These are phyloP conservation scores for Tautogolabrus adspersus DNA, from an alignment of 2,113 vertebrate genomes.

Conservation along the genomic window DNA sequence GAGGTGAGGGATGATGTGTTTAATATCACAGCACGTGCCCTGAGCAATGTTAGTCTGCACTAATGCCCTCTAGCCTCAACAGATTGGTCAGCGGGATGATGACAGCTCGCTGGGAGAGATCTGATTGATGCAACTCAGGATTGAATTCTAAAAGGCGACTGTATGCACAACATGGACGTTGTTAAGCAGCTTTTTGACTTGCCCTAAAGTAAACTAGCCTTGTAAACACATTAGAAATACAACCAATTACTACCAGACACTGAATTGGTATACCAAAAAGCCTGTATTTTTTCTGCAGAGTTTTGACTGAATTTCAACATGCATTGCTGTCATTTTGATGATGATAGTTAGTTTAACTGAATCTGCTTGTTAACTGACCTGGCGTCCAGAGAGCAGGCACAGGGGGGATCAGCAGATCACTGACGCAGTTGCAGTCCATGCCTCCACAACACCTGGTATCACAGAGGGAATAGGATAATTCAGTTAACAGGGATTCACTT, in stretches of 20 bases:
- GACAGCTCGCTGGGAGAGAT: conserved; percentile 71
- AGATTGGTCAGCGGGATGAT: conserved; percentile 79
- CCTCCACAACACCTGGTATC: conserved; percentile 79
- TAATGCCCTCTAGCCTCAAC: conserved; percentile 79
- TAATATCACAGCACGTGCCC: conserved; percentile 77
- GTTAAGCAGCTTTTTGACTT: conserved; percentile 62
- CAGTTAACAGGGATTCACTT: neutral
- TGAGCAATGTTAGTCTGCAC: conserved; percentile 77
- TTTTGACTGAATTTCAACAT: conserved; percentile 19
- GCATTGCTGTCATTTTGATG: conserved; percentile 17
- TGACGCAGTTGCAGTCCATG: conserved; percentile 96
- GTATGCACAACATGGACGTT: conserved; percentile 56
- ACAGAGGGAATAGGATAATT: neutral
- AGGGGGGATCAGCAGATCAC: conserved; percentile 92
- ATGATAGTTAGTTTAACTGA: neutral
- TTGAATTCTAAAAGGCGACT: conserved; percentile 61
- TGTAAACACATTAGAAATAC: conserved; percentile 54
- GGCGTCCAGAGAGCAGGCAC: conserved; percentile 94
- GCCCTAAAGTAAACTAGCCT: conserved; percentile 54
- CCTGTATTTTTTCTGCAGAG: conserved; percentile 8
- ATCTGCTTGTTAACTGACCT: conserved; percentile 79
- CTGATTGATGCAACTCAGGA: conserved; percentile 72
- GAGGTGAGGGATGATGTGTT: conserved; percentile 81
- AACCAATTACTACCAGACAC: conserved; percentile 60
- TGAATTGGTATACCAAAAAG: conserved; percentile 36